Conservation (phyloP, 2,113 vertebrate genomes). For the Eclectus roratus region DNA sequence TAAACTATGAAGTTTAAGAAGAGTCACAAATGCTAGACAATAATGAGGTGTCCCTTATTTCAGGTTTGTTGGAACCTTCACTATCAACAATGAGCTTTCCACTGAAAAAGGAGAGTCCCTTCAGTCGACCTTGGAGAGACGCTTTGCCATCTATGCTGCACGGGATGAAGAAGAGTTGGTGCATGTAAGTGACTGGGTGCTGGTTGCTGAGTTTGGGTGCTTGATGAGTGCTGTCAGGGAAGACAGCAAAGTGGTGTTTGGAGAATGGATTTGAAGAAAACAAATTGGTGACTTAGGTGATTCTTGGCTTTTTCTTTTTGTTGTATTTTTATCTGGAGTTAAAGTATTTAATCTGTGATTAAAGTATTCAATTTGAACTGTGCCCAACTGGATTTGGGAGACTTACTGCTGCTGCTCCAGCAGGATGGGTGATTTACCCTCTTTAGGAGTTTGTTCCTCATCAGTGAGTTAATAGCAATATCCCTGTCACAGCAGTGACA, state of each 20-base stretch:
- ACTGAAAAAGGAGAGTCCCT: constrained; percentile 68
- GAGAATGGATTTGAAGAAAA: neutral
- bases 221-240: neutral
- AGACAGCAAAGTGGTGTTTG: neutral
- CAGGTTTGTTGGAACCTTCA: constrained; percentile 89
- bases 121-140: constrained; percentile 76
- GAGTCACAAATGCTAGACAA: neutral
- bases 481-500: neutral
- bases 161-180: constrained; percentile 87
- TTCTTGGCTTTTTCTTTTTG: neutral
- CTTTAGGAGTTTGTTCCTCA: neutral
- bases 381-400: neutral
- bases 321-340: neutral
- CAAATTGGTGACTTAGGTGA: neutral
- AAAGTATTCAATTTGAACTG: neutral
- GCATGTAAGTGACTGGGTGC: constrained; percentile 76
- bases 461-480: neutral
- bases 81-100: constrained; percentile 82
- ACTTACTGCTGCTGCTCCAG: neutral
- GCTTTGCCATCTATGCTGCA: constrained; percentile 83
- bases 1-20: neutral
- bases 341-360: neutral
- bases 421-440: neutral
- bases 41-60: neutral
- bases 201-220: neutral